Percentiles rank a stretch among this genome's conserved stretches.
Conservation (phyloP, 2,888 invertebrate genomes). For the Andrena fulva region DNA sequence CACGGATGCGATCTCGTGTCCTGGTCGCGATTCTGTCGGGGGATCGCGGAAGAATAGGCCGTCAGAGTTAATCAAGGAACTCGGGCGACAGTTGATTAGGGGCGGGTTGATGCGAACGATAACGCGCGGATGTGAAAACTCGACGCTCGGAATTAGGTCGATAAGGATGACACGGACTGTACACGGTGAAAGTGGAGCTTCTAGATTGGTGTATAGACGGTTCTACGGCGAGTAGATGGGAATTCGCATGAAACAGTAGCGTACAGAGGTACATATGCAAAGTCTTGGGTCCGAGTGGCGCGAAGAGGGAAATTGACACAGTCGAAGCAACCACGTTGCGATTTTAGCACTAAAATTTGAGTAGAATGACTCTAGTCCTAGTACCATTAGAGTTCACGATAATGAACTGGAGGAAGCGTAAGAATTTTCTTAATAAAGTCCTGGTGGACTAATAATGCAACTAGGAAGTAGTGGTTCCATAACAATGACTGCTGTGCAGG, state of each 20-base stretch:
- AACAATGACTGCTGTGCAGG: neutral
- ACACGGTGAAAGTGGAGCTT: slow-evolving; percentile 28
- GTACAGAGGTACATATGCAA: neutral
- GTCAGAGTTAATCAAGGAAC: slow-evolving; percentile 36
- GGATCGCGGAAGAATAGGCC: neutral
- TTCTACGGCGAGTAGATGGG: slow-evolving; percentile 22
- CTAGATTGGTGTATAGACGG: neutral
- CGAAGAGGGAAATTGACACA: neutral
- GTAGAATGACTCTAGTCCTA: neutral
- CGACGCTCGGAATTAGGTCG: slow-evolving; percentile 22
- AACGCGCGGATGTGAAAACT: slow-evolving; percentile 27
- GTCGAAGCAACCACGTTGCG: slow-evolving; percentile 16
- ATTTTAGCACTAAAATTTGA: neutral
- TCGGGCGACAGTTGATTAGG: slow-evolving; percentile 33
- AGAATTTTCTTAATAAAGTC: too few species aligned
- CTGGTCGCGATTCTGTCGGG: slow-evolving; percentile 2
- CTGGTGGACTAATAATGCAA: too few species aligned
- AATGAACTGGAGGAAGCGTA: too few species aligned
- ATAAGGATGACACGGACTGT: slow-evolving; percentile 16
- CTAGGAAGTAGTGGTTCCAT: neutral
- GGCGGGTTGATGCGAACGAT: slow-evolving; percentile 31
- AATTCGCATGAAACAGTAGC: neutral
- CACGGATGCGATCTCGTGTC: neutral
- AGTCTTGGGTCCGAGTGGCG: neutral
- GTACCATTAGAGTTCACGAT: too few species aligned